Percentiles rank a stretch among this genome's conserved stretches.
These are phyloP conservation scores for Tachypleus tridentatus DNA, from an alignment of 1,140 invertebrate species.

Conservation along the genomic window DNA sequence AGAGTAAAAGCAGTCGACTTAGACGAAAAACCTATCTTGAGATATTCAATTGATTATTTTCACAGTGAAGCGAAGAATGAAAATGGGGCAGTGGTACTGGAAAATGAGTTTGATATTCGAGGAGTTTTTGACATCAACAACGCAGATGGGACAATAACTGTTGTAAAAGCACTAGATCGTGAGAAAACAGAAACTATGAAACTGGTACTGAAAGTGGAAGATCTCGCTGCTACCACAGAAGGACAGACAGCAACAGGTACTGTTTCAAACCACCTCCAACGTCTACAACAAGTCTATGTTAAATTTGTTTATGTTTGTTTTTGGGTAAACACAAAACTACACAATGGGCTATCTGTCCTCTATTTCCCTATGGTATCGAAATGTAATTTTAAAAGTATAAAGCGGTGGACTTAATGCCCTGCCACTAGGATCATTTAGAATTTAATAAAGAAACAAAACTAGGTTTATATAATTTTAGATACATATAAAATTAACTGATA, in stretches of 20 bases:
- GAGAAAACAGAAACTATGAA: conserved; percentile 69
- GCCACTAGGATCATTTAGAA: too few relatives aligned
- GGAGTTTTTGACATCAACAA: conserved; percentile 58
- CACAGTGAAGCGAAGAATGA: conserved; percentile 53
- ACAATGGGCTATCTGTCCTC: too few relatives aligned
- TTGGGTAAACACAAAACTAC: too few relatives aligned
- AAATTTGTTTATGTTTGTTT: too few relatives aligned
- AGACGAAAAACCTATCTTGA: conserved; percentile 58
- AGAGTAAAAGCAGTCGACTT: conserved; percentile 57
- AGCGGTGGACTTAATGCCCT: too few relatives aligned
- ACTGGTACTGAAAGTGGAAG: conserved; percentile 63
- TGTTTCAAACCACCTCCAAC: too few relatives aligned
- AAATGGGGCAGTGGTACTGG: conserved; percentile 38
- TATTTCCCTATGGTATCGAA: too few relatives aligned
- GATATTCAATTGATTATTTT: conserved; percentile 46
- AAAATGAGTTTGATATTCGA: conserved; percentile 33
- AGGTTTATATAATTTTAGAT: too few relatives aligned
- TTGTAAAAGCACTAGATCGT: conserved; percentile 55
- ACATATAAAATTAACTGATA: too few relatives aligned
- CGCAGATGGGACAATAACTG: conserved; percentile 55
- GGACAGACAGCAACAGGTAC: conserved; percentile 56
- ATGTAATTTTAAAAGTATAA: too few relatives aligned
- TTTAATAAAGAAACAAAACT: too few relatives aligned
- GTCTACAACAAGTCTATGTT: too few relatives aligned
- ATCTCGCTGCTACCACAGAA: conserved; percentile 61